Base-by-base conservation (phyloP, 2,888 invertebrate genomes). In the Hesperia comma region DNA sequence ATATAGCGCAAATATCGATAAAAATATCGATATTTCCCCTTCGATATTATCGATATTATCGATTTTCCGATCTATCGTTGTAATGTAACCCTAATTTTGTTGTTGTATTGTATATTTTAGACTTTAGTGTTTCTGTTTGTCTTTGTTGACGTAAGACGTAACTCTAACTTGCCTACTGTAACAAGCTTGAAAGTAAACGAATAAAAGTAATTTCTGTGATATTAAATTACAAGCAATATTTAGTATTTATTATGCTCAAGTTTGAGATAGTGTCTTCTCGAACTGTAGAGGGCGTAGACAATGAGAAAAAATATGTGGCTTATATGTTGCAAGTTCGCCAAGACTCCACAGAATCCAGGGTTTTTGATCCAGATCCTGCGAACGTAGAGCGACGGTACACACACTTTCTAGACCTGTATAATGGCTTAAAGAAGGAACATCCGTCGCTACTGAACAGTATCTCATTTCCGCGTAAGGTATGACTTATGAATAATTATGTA, bases 381-480 rank as follows among this genome's bases (percentile, higher is more conserved):
- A 93, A 93, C 69, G 94, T 96, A 57, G 95, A 96, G 77, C 87
- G 96, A 61, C 92, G 96, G 73, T 96, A 96, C 81, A 95, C 96
- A 7, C 95, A 96, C 75, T 96, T 96, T 80, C 86, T 94, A 61
- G 94, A 94, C 69, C 87, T 96, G 3, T 96, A 94, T 78, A 93
- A 92, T 72, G 90, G 92, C 2, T 84, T 96, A 26, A 95, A 93
- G 75, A 94, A 93, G 69, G 94, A 94, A 58, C 90, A 92, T 79
- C 94, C 95, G 0, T 76, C 84, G 40, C 79, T 94, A 68, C 83
- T 96, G 83, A 81, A 79, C 62, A 84, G 80, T 68, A 80, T 95
- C 6, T 85, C 90, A 60, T 96, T 96, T 82, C 96, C 96, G 10
- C 94, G 94, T 80, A 96, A 96, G 90, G 94, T 94, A 72, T 12